phyloP scores from a whole-genome alignment of 2,888 invertebrate genomes.

The Orchesella flavescens region DNA sequence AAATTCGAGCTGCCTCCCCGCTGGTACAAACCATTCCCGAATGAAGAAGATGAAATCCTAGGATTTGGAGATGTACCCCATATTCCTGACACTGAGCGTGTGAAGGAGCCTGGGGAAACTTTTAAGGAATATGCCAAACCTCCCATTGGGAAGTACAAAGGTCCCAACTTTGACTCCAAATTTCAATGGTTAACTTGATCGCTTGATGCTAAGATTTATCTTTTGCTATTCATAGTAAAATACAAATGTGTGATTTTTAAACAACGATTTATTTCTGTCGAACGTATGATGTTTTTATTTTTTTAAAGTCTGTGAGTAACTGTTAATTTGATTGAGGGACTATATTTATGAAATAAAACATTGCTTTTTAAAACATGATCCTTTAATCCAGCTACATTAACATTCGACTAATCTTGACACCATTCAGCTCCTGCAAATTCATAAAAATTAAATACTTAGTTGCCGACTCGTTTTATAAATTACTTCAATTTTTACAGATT shows the following conservation, averaged over 20 bases:
- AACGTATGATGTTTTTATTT: too few species aligned
- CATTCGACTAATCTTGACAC: conserved; percentile 23
- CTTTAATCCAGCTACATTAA: too few species aligned
- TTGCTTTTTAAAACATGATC: too few species aligned
- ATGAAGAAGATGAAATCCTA: conserved; percentile 1
- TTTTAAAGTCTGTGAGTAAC: too few species aligned
- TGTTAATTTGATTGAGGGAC: too few species aligned
- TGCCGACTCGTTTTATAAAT: neutral
- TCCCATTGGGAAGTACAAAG: conserved; percentile 14
- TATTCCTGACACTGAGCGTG: neutral
- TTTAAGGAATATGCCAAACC: conserved; percentile 13
- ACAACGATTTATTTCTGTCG: too few species aligned
- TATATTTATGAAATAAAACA: too few species aligned
- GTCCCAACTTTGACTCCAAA: neutral
- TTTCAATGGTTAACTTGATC: too few species aligned
- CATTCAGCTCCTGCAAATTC: conserved; percentile 57
- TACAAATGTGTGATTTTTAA: too few species aligned
- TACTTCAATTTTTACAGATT: neutral
- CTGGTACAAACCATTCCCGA: conserved; percentile 16
- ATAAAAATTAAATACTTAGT: neutral
- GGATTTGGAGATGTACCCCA: conserved; percentile 18
- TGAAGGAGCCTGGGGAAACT: conserved; percentile 1
- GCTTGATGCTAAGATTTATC: too few species aligned
- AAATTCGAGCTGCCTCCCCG: conserved; percentile 11
- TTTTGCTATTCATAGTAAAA: too few species aligned